phyloP scores from a whole-genome alignment of 1,140 invertebrate species.

The Sitophilus oryzae region DNA sequence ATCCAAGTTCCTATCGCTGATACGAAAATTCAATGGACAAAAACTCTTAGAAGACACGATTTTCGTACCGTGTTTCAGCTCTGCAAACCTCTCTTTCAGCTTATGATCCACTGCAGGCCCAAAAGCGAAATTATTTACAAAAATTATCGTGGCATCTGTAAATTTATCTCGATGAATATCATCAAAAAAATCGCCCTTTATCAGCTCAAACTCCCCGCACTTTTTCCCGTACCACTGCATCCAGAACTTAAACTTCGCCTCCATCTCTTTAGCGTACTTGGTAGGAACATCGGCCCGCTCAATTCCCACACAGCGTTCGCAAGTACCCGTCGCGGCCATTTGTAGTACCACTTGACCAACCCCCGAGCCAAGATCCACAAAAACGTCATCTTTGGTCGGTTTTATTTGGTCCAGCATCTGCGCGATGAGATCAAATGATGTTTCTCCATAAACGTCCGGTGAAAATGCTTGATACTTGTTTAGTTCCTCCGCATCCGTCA shows the following conservation, averaged over 20 bases:
- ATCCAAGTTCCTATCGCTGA: slow-evolving; percentile 18
- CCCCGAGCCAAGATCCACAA: slow-evolving; percentile 21
- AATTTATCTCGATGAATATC: slow-evolving; percentile 15
- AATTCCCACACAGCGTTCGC: slow-evolving; percentile 13
- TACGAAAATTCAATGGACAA: slow-evolving; percentile 20
- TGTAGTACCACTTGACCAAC: slow-evolving; percentile 21
- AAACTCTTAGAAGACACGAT: slow-evolving; percentile 23
- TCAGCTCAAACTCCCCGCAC: slow-evolving; percentile 12
- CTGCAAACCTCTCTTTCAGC: slow-evolving; percentile 19
- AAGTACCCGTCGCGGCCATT: slow-evolving; percentile 12
- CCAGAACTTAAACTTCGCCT: slow-evolving; percentile 19
- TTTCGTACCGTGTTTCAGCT: slow-evolving; percentile 22
- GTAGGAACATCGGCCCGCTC: slow-evolving; percentile 21
- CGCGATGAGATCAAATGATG: slow-evolving; percentile 17
- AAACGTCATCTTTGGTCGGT: slow-evolving; percentile 22
- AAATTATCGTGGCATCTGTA: slow-evolving; percentile 16
- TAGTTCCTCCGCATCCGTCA: slow-evolving; percentile 21
- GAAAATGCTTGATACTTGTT: slow-evolving; percentile 24
- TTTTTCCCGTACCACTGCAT: slow-evolving; percentile 23
- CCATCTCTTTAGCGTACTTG: slow-evolving; percentile 17
- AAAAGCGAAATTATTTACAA: slow-evolving; percentile 23
- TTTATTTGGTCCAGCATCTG: slow-evolving; percentile 21
- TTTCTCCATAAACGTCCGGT: slow-evolving; percentile 22
- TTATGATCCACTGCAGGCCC: slow-evolving; percentile 19
- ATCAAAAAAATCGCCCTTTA: slow-evolving; percentile 21